phyloP scores from a whole-genome alignment of 2,888 invertebrate genomes.

The Oscheius sp. region DNA sequence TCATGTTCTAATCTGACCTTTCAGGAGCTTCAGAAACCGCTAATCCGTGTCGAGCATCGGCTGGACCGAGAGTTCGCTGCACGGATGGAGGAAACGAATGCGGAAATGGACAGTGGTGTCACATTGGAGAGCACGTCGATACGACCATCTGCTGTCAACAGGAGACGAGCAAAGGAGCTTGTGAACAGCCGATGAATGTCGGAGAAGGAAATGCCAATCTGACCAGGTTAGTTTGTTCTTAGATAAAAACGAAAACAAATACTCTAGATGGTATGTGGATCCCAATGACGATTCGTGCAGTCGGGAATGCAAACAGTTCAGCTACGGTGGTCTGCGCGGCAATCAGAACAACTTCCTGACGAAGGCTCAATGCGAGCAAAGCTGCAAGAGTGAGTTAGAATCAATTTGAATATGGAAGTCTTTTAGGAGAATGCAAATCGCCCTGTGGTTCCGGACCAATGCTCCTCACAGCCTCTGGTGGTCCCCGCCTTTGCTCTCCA shows the following conservation, averaged over 20 bases:
- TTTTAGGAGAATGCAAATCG: conserved; percentile 63
- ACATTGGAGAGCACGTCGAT: conserved; percentile 64
- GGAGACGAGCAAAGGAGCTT: conserved; percentile 48
- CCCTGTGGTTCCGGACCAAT: conserved; percentile 70
- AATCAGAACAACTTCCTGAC: conserved; percentile 73
- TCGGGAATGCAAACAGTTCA: conserved; percentile 68
- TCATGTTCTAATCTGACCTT: background rate
- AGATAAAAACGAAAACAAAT: background rate
- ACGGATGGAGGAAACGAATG: conserved; percentile 52
- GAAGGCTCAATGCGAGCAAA: conserved; percentile 67
- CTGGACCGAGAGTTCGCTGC: conserved; percentile 47
- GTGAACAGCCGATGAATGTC: conserved; percentile 62
- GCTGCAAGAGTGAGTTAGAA: conserved; percentile 41
- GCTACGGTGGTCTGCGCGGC: conserved; percentile 68
- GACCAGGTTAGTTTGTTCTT: conserved; percentile 49
- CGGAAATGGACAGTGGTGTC: conserved; percentile 69
- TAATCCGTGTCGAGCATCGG: conserved; percentile 67
- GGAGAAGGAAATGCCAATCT: conserved; percentile 68
- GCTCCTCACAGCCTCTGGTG: conserved; percentile 57
- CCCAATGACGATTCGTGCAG: conserved; percentile 66
- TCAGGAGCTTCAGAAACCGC: conserved; percentile 58
- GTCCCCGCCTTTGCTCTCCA: conserved; percentile 62
- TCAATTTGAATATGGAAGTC: background rate
- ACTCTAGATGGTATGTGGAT: conserved; percentile 66
- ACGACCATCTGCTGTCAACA: conserved; percentile 68